Conservation (phyloP, 2,888 invertebrate genomes). For the Arrhopalites spinosus region DNA sequence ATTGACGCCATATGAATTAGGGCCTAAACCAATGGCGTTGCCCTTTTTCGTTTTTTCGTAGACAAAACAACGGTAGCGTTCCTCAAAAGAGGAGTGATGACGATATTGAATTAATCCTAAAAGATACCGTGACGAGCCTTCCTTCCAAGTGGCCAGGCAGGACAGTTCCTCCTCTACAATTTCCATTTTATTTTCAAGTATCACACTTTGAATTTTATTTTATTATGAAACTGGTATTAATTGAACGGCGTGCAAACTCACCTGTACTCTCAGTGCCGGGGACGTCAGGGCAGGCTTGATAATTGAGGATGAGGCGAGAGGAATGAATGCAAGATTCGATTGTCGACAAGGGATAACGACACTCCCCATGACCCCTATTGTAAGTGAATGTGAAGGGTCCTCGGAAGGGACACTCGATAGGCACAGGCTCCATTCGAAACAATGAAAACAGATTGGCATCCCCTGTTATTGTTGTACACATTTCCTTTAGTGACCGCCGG, state of each 20-base stretch:
- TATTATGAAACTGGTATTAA: neutral
- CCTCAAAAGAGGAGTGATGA: conserved; percentile 88
- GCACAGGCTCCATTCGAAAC: conserved; percentile 84
- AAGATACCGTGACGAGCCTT: conserved; percentile 86
- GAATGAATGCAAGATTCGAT: conserved; percentile 94
- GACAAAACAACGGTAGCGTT: conserved; percentile 92
- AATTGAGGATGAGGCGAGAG: conserved; percentile 83
- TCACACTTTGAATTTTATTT: neutral
- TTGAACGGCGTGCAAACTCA: conserved; percentile 41
- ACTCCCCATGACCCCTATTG: conserved; percentile 87
- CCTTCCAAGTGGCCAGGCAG: conserved; percentile 91
- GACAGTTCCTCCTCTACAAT: conserved; percentile 85
- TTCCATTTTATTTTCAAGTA: neutral
- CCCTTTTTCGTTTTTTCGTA: conserved; percentile 70
- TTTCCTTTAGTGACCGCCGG: conserved; percentile 46
- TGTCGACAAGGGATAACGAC: conserved; percentile 84
- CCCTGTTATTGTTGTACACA: conserved; percentile 61
- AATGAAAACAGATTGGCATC: conserved; percentile 87
- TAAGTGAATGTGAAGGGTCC: conserved; percentile 93
- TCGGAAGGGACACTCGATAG: conserved; percentile 85
- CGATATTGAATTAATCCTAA: conserved; percentile 88
- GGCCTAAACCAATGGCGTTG: conserved; percentile 8
- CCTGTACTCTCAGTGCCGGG: conserved; percentile 89
- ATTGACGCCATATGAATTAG: conserved; percentile 49
- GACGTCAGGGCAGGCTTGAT: conserved; percentile 92